These are phyloP conservation scores for Seriola rivoliana DNA, from an alignment of 2,113 vertebrate species.

Conservation along the genomic window DNA sequence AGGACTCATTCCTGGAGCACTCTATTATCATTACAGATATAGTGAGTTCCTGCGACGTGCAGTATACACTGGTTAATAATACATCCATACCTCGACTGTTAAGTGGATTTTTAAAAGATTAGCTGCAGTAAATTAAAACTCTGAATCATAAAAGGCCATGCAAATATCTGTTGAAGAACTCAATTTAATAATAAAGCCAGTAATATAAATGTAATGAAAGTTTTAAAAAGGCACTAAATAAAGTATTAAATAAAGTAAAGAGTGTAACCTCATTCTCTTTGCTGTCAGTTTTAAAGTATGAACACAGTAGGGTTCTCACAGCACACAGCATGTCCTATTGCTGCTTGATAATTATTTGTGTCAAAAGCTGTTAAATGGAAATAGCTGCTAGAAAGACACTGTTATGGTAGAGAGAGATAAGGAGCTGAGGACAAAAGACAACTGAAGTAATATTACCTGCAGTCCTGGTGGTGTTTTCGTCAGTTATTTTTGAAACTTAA, in stretches of 20 bases:
- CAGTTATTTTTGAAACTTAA: conserved; percentile 41
- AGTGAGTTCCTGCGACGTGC: neutral
- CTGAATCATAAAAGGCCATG: conserved; percentile 1
- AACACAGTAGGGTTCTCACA: neutral
- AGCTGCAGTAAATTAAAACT: neutral
- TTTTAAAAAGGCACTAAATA: neutral
- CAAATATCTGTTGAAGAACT: neutral
- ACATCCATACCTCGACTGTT: neutral
- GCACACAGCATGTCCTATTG: neutral
- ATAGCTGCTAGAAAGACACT: conserved; percentile 13
- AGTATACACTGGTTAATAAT: conserved; percentile 1
- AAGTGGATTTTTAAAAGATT: neutral
- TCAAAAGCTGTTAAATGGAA: conserved; percentile 37
- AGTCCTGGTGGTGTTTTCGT: conserved; percentile 25
- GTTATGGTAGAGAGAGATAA: conserved; percentile 31
- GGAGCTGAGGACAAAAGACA: conserved; percentile 29
- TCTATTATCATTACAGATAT: neutral
- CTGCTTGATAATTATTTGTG: conserved; percentile 17
- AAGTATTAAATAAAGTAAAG: neutral
- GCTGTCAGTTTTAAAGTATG: neutral
- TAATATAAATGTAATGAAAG: neutral
- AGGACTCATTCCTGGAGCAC: too few species aligned
- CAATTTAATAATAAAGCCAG: neutral
- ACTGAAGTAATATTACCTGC: neutral
- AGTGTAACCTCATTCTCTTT: conserved; percentile 5